Conservation (phyloP, 2,113 vertebrate species). For the Pseudorasbora parva region DNA sequence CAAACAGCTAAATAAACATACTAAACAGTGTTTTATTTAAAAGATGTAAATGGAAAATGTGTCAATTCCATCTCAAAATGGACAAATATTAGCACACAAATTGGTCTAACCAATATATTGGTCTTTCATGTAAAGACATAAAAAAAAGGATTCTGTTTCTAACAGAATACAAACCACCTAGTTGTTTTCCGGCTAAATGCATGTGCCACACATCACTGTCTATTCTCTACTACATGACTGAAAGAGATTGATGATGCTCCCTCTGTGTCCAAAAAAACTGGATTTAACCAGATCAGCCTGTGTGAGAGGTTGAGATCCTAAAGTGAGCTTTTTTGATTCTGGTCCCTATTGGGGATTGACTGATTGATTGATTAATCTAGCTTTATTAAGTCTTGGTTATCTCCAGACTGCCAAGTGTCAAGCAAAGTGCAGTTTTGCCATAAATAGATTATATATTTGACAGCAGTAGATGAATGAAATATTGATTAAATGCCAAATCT, state of each 20-base stretch:
- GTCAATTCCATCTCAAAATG: not conserved
- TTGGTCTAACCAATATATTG: not conserved
- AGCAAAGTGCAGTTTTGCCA: not conserved
- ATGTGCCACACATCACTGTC: not conserved
- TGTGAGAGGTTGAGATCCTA: constrained; percentile 13
- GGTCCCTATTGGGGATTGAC: constrained; percentile 22
- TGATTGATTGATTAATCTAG: constrained; percentile 25
- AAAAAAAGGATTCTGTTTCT: not conserved
- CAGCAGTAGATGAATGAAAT: constrained; percentile 33
- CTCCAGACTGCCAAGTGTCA: not conserved
- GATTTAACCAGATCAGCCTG: constrained; percentile 32
- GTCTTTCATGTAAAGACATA: not conserved
- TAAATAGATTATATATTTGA: constrained; percentile 23
- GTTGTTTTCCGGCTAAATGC: not conserved
- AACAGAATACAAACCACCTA: not conserved
- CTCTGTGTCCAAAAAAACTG: not conserved
- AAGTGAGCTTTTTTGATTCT: constrained; percentile 12
- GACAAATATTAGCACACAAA: not conserved
- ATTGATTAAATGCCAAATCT: constrained; percentile 30
- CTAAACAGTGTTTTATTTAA: not conserved
- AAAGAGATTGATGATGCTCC: constrained; percentile 5
- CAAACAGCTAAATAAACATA: not conserved
- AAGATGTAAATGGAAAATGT: not conserved
- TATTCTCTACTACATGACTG: not conserved
- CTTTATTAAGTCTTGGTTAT: constrained; percentile 2